Percentiles rank a stretch among this genome's conserved stretches.
phyloP scores from a whole-genome alignment of 2,113 vertebrate species.

The Phyllostomus hastatus region DNA sequence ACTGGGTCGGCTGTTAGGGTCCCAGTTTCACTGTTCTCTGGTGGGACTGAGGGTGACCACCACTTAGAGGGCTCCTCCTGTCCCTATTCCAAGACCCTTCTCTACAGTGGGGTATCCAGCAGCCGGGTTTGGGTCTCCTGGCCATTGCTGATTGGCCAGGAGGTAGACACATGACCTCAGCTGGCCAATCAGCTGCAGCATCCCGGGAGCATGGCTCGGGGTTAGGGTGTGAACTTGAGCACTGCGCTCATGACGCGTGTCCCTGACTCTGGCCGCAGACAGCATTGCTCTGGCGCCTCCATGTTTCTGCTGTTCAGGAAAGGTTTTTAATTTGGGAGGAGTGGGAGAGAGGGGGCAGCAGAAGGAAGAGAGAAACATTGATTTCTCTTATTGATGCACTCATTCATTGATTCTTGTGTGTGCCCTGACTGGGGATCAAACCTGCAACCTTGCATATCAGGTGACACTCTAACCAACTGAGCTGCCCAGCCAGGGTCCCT shows the following conservation, averaged over 20 bases:
- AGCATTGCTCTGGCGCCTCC: no score
- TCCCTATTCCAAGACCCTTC: not conserved
- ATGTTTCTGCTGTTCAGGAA: not conserved
- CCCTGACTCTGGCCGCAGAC: fast-evolving
- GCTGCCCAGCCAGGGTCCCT: no score
- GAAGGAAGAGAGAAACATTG: no score
- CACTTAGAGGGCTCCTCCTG: fast-evolving
- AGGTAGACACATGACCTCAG: not conserved
- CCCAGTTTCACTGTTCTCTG: no score
- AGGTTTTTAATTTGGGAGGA: not conserved
- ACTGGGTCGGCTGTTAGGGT: not conserved
- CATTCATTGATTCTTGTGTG: no score
- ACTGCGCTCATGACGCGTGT: fast-evolving
- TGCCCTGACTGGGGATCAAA: no score
- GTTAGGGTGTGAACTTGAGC: not conserved
- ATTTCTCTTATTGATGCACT: no score
- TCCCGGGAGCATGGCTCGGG: fast-evolving
- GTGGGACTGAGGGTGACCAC: not conserved
- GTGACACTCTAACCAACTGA: no score
- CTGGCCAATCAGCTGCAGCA: not conserved
- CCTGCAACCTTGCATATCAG: no score
- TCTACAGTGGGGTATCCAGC: not conserved
- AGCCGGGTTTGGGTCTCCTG: not conserved
- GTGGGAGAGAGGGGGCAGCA: no score
- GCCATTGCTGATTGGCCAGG: not conserved